These are phyloP conservation scores for Rhabdornis inornatus DNA, from an alignment of 2,113 vertebrate species.

Conservation along the genomic window DNA sequence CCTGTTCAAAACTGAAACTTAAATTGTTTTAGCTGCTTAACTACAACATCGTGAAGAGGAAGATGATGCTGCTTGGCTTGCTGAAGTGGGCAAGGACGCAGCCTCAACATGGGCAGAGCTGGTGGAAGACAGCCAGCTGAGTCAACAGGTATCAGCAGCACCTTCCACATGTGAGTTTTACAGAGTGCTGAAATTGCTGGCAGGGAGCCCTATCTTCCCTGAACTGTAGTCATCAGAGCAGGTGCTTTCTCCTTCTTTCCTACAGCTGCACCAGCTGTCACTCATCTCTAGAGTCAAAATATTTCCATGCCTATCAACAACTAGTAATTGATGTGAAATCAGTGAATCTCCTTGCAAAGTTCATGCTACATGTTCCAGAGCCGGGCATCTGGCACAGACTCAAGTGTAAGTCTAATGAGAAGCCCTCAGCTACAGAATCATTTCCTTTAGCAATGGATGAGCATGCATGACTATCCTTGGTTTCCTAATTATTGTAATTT, in stretches of 20 bases:
- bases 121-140: not conserved
- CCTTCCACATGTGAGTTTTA: not conserved
- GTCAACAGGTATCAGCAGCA: not conserved
- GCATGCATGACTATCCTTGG: not conserved
- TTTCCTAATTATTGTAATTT: conserved; percentile 20
- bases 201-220: not conserved
- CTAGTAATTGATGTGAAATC: conserved; percentile 5
- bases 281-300: not conserved
- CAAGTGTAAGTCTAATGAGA: not conserved
- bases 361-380: not conserved
- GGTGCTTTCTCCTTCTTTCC: not conserved
- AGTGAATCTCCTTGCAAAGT: not conserved
- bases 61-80: not conserved
- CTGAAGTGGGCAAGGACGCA: not conserved
- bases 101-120: fast-evolving
- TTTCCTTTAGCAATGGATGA: not conserved
- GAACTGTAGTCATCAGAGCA: not conserved
- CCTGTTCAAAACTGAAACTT: not conserved
- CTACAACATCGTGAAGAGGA: not conserved
- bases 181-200: not conserved
- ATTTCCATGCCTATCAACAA: conserved; percentile 9
- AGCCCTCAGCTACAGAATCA: not conserved
- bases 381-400: not conserved
- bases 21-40: not conserved
- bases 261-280: conserved; percentile 5